Base-by-base conservation (phyloP, 1,140 invertebrate genomes). In the Anastatus disparis region DNA sequence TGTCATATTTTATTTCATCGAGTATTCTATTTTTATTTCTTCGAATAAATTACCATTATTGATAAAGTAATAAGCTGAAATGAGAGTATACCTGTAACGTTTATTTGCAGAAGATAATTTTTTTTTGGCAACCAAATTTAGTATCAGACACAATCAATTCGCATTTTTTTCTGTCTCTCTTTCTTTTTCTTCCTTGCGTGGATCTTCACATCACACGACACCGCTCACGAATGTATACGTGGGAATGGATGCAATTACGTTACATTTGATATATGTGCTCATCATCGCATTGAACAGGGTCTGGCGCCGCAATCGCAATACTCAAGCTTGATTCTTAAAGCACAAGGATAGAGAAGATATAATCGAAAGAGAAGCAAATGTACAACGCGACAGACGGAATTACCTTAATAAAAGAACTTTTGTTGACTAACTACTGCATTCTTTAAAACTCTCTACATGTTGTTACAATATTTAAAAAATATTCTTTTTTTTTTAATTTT, bases 181-280 rank as follows among this genome's bases (percentile, higher is more conserved):
- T 13, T 44, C 40, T 4, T 35, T 35, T 35, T 35, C 4, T 35
- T 6, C 31, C 31, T 10, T 35, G n/a, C 31, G 31, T 35, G 31
- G 10, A 52, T 59, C 58, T 22, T 31, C 62, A 12, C 59, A 65
- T 68, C 64, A 59, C 56, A 67, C 42, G 52, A 72, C 40, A 70
- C 42, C 65, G 63, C 62, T 17, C n/a, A n/a, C n/a, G n/a, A 44
- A n/a, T 48, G n/a, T 26, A 17, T 42, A 76, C 76, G 72, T 77
- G 75, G 64, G 77, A 79, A 77, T 74, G 56, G 72, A 69, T 73
- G 73, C 72, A 79, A 78, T 79, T 77, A 78, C 56, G 35, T 62
- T 61, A 50, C 22, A 4, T 29, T 68, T 62, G 46, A 61, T 62
- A 46, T 46, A 62, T 62, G 35, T 42, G 40, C 59, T 62, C 59